A percentile compares a stretch with the other conserved stretches of the same genome.
These are phyloP conservation scores for Ophonus ardosiacus DNA, from an alignment of 2,888 invertebrate genomes.

Conservation along the genomic window DNA sequence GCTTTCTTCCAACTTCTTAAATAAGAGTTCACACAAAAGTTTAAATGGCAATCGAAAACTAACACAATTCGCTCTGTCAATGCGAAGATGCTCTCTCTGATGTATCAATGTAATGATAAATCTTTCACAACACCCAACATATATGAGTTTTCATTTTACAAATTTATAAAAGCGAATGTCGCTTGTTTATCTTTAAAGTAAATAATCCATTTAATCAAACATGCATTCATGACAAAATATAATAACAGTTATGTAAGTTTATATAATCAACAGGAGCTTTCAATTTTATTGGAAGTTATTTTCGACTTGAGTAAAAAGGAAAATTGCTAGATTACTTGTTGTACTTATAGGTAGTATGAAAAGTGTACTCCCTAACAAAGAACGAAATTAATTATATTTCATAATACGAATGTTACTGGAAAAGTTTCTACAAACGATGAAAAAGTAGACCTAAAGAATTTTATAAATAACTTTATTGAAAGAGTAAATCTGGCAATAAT, in stretches of 20 bases:
- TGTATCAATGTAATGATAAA: constrained; percentile 17
- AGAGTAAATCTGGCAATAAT: too few species aligned
- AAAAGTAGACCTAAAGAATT: too few species aligned
- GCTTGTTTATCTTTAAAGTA: background rate
- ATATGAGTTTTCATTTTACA: background rate
- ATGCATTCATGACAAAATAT: constrained; percentile 24
- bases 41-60: constrained; percentile 47
- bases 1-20: constrained; percentile 39
- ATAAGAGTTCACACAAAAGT: constrained; percentile 24
- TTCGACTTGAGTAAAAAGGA: background rate
- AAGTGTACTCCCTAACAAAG: background rate
- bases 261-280: constrained; percentile 2
- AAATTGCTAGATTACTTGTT: background rate
- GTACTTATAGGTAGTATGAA: background rate
- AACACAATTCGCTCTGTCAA: constrained; percentile 8
- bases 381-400: too few species aligned
- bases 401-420: too few species aligned
- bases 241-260: constrained; percentile 37
- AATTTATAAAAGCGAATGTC: background rate
- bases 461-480: too few species aligned
- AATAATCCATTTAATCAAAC: background rate
- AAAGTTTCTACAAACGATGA: too few species aligned
- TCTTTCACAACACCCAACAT: background rate
- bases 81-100: constrained; percentile 18
- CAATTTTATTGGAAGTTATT: constrained; percentile 10